Evolutionary conservation across 2,113 vertebrate genomes (phyloP), one percentile per base, ranked within the genome.

Genomic region (Xiphophorus maculatus): DNA sequence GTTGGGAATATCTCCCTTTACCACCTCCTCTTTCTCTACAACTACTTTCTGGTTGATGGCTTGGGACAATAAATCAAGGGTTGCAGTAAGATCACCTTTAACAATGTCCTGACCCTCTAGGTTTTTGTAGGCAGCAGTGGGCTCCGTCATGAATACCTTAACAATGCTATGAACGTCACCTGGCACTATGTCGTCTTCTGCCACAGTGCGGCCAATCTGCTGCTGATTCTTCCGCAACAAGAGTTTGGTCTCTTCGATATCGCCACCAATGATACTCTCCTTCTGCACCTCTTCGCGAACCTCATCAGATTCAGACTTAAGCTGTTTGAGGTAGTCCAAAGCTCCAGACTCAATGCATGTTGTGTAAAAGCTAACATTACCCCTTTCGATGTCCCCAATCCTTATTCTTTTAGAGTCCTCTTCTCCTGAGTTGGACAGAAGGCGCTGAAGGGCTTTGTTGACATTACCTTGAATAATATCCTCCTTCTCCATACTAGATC

Each of bases 341-440:
- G 96, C 97, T 70, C 97, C 97, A 2, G 95, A 95, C 93, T 98
- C 97, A 71, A 98, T 98, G 80, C 97, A 97, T 0, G 96, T 97
- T 66, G 96, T 96, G 77, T 97, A 97, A 91, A 98, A 97, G 78
- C 96, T 97, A 69, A 98, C 97, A 60, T 97, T 98, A 6, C 97
- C 97, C 40, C 95, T 95, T 67, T 98, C 96, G 0, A 78, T 94
- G 12, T 96, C 95, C 70, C 89, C 92, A 1, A 97, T 89, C 87
- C 89, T 93, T 76, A 95, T 94, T 79, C 63, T 96, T 81, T 93
- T 93, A 0, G 91, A 76, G 19, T 90, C 90, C 70, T 95, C 92
- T 35, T 82, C 89, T 17, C 92, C 92, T 19, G 91, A 71, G 63
- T 94, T 96, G 64, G 95, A 95, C 2, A 96, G 87, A 19, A 98